A percentile compares a stretch with the other conserved stretches of the same genome.
phyloP scores from a whole-genome alignment of 2,888 invertebrate genomes.

The Orchesellides sinensis region DNA sequence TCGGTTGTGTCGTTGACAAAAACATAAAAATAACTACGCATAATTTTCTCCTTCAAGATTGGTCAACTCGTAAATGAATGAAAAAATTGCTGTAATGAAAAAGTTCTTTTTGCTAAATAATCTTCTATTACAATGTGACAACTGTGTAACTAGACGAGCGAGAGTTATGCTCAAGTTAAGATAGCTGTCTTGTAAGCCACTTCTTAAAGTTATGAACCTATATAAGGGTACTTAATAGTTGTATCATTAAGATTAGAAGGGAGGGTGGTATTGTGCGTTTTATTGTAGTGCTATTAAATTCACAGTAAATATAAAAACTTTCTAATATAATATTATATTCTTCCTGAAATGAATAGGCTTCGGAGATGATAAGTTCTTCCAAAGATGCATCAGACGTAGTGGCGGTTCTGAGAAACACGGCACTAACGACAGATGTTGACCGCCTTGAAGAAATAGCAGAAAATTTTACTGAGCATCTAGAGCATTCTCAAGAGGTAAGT shows the following conservation, averaged over 20 bases:
- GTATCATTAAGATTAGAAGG: no score
- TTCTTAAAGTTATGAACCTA: not conserved
- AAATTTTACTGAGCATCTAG: constrained; percentile 97
- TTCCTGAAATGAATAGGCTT: no score
- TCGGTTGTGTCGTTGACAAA: no score
- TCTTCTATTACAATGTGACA: not conserved
- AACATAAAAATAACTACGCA: no score
- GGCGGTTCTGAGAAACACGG: constrained; percentile 84
- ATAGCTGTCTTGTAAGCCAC: not conserved
- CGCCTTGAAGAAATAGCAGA: constrained; percentile 95
- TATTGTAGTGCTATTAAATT: not conserved
- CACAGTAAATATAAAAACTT: constrained; percentile 16
- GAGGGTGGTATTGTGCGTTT: not conserved
- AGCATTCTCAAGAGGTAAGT: constrained; percentile 96
- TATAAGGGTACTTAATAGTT: not conserved
- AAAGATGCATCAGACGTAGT: constrained; percentile 79
- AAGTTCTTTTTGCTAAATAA: not conserved
- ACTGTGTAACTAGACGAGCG: not conserved
- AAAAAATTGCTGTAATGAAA: no score
- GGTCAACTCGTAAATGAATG: no score
- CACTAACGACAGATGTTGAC: constrained; percentile 89
- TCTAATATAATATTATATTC: no score
- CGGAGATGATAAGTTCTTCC: constrained; percentile 73
- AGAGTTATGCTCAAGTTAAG: not conserved
- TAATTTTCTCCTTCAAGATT: no score